These are phyloP conservation scores for Siderastrea radians DNA, from an alignment of 92 coral and sea anemone species.

Conservation along the genomic window DNA sequence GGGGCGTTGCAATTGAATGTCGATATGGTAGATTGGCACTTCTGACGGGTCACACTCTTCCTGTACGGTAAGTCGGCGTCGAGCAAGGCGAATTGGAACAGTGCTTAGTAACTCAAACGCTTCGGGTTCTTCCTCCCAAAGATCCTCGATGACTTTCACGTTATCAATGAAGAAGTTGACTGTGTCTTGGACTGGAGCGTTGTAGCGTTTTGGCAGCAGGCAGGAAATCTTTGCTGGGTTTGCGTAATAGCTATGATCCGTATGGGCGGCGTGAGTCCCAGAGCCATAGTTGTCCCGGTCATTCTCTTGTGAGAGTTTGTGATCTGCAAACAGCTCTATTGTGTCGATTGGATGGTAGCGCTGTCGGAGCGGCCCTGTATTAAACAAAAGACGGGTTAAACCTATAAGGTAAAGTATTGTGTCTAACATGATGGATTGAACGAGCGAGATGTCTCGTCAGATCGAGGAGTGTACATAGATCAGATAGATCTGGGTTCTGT, in stretches of 20 bases:
- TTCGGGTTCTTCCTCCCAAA: constrained; percentile 19
- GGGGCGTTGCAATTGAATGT: background rate
- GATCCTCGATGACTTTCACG: too few relatives aligned
- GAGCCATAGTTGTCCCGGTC: background rate
- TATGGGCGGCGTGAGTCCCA: background rate
- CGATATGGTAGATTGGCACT: background rate
- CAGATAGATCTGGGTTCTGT: too few relatives aligned
- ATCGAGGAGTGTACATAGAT: too few relatives aligned
- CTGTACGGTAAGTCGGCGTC: constrained; percentile 25
- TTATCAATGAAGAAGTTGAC: too few relatives aligned
- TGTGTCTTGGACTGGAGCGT: too few relatives aligned
- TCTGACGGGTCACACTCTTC: constrained; percentile 13
- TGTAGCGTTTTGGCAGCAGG: background rate
- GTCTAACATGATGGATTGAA: too few relatives aligned
- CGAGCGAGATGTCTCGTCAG: too few relatives aligned
- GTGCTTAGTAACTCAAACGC: constrained; percentile 23
- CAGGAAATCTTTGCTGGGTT: background rate
- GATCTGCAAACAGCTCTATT: background rate
- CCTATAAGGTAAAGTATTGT: too few relatives aligned
- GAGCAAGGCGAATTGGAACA: constrained; percentile 10
- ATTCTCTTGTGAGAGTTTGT: too few relatives aligned
- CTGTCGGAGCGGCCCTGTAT: background rate
- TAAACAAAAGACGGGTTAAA: background rate
- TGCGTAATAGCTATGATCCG: background rate
- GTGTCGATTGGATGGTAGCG: background rate